Conservation (phyloP, 2,797 vertebrate genomes). For the Prionace glauca region DNA sequence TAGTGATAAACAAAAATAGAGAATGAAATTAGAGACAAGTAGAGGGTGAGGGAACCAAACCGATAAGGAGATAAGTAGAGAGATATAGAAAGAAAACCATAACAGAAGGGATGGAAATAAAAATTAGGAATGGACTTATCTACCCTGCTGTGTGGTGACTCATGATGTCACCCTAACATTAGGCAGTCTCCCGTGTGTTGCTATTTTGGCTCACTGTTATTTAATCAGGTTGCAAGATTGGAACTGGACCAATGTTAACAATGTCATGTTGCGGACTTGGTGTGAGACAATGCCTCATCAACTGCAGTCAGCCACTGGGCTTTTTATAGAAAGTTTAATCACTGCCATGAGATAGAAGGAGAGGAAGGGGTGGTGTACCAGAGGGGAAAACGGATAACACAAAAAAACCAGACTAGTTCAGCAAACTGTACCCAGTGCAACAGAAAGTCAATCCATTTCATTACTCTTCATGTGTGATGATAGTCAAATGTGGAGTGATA, state of each 20-base stretch:
- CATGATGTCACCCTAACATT: conserved; percentile 15
- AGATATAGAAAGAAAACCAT: neutral
- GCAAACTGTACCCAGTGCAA: neutral
- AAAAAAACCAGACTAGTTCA: neutral
- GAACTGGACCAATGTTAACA: conserved; percentile 32
- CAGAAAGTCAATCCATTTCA: neutral
- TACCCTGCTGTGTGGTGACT: neutral
- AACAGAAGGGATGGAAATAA: neutral
- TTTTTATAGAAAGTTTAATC: conserved; percentile 32
- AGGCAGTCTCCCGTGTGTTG: conserved; percentile 21
- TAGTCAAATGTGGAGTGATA: neutral
- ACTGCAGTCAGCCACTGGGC: conserved; percentile 2
- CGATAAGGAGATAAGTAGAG: neutral
- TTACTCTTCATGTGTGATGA: neutral
- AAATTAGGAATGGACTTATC: conserved; percentile 5
- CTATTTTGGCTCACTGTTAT: conserved; percentile 8
- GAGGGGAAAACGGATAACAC: neutral
- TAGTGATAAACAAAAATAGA: neutral
- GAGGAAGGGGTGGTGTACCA: neutral
- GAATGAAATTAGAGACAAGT: neutral
- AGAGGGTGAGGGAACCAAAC: neutral
- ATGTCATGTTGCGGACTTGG: neutral
- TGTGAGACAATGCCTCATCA: conserved; percentile 25
- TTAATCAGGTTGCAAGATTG: conserved; percentile 28
- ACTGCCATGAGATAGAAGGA: neutral